These are phyloP conservation scores for Hipparchia sbordonii DNA, from an alignment of 2,888 invertebrate genomes.

Conservation along the genomic window DNA sequence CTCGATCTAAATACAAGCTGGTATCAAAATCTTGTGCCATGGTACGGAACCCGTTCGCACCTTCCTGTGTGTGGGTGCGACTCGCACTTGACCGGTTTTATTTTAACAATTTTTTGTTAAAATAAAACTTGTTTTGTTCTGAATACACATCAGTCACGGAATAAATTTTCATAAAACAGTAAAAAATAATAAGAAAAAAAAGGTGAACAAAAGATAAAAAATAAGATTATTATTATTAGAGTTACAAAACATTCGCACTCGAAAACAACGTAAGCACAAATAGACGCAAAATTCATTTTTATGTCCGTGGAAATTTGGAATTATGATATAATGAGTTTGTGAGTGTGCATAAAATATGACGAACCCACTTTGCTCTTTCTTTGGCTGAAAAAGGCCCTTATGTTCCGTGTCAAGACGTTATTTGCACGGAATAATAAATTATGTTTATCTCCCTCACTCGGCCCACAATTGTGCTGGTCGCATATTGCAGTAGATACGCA, in stretches of 20 bases:
- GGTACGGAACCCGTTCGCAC: too few relatives aligned
- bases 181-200: background rate
- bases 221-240: conserved; percentile 7
- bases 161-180: background rate
- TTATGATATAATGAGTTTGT: conserved; percentile 42
- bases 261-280: conserved; percentile 12
- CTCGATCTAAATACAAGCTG: too few relatives aligned
- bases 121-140: too few relatives aligned
- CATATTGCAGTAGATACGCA: background rate
- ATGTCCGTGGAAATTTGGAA: conserved; percentile 33
- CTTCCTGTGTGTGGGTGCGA: too few relatives aligned
- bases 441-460: conserved; percentile 36
- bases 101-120: too few relatives aligned
- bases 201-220: background rate
- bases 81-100: too few relatives aligned
- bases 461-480: conserved; percentile 10
- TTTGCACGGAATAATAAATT: conserved; percentile 41
- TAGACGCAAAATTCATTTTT: conserved; percentile 29
- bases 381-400: conserved; percentile 38
- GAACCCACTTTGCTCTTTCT: conserved; percentile 38
- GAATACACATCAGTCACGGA: too few relatives aligned
- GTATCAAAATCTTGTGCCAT: too few relatives aligned
- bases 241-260: conserved; percentile 15
- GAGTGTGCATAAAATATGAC: conserved; percentile 43
- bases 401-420: conserved; percentile 40